These are phyloP conservation scores for Pristionchus exspectatus DNA, from an alignment of 2,888 invertebrate genomes.

Conservation along the genomic window DNA sequence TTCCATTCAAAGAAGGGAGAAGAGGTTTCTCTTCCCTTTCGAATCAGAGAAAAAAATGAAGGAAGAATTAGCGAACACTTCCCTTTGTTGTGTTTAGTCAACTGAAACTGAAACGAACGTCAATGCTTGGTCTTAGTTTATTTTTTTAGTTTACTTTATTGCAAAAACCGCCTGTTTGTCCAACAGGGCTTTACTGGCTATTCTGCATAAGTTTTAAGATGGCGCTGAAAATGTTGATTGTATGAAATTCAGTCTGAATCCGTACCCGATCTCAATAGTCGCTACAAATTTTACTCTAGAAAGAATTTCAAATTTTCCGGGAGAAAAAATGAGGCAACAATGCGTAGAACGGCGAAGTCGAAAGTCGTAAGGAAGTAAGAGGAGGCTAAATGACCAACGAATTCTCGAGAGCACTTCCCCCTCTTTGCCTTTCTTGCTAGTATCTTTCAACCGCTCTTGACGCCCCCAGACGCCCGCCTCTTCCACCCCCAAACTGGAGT, in stretches of 20 bases:
- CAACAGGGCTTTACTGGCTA: no score
- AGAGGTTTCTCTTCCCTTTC: background rate
- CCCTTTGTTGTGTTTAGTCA: background rate
- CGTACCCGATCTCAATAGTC: background rate
- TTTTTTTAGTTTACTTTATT: no score
- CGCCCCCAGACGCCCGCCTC: background rate
- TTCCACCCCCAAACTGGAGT: background rate
- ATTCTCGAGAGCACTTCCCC: constrained; percentile 4
- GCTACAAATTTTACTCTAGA: no score
- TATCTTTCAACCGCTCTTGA: background rate
- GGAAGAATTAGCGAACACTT: constrained; percentile 13
- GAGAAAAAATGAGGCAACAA: background rate
- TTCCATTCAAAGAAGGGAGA: background rate
- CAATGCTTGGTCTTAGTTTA: no score
- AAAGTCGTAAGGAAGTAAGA: no score
- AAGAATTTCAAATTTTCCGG: background rate
- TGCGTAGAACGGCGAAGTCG: background rate
- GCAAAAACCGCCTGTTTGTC: no score
- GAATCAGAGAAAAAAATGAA: background rate
- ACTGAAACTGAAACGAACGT: background rate
- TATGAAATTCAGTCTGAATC: background rate
- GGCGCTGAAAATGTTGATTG: no score
- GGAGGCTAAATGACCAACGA: constrained; percentile 2
- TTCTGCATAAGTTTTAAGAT: no score
- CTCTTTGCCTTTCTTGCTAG: background rate